Percentiles rank a stretch among this genome's conserved stretches.
Evolutionary conservation across 2,888 invertebrate genomes (phyloP).

Genomic region (Euphydryas editha): DNA sequence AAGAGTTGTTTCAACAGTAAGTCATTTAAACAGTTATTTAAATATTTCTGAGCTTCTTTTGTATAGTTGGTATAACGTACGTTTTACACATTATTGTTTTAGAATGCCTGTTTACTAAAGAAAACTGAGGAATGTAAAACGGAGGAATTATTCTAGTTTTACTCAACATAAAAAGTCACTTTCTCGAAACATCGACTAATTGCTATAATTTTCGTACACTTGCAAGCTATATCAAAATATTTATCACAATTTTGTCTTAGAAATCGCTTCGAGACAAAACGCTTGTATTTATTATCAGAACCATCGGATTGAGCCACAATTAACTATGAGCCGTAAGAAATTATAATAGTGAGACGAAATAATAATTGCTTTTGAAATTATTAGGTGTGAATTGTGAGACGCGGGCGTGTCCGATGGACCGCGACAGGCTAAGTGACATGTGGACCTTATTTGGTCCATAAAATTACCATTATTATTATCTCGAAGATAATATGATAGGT

Average conservation of each 20-base stretch:
- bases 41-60: too few relatives aligned
- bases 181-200: background rate
- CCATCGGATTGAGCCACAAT: constrained; percentile 19
- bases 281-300: background rate
- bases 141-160: background rate
- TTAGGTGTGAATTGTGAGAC: constrained; percentile 74
- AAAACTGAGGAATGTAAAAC: background rate
- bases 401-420: constrained; percentile 65
- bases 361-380: constrained; percentile 75
- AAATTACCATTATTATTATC: background rate
- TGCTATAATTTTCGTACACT: background rate
- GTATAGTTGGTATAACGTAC: too few relatives aligned
- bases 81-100: too few relatives aligned
- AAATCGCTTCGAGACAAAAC: constrained; percentile 8
- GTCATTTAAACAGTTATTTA: too few relatives aligned
- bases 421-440: constrained; percentile 69
- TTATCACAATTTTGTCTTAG: background rate
- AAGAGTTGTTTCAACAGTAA: too few relatives aligned
- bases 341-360: constrained; percentile 38
- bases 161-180: background rate
- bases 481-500: background rate
- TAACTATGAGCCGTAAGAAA: constrained; percentile 21
- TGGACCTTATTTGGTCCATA: constrained; percentile 13
- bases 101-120: too few relatives aligned
- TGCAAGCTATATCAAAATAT: background rate